A percentile compares a stretch with the other conserved stretches of the same genome.
These are phyloP conservation scores for Coracias cyanogaster DNA, from an alignment of 2,797 vertebrate species.

Conservation along the genomic window DNA sequence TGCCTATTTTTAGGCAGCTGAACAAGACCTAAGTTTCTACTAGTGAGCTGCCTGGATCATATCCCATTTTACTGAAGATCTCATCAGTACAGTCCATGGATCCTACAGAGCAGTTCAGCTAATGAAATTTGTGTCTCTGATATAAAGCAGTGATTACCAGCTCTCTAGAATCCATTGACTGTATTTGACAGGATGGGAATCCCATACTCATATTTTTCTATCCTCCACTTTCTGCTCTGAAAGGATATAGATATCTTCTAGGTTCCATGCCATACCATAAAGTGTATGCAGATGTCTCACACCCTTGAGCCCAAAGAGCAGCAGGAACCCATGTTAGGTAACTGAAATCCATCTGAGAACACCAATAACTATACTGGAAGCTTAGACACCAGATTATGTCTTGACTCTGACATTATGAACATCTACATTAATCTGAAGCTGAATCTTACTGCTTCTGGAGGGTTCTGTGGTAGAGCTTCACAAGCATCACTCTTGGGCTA, in stretches of 20 bases:
- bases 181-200: neutral
- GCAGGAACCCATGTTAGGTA: neutral
- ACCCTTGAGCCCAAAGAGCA: neutral
- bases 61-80: neutral
- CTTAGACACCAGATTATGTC: neutral
- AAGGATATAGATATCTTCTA: neutral
- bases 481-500: neutral
- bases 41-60: fast-evolving
- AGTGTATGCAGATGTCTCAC: neutral
- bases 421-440: neutral
- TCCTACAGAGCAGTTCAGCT: neutral
- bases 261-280: neutral
- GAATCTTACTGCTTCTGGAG: neutral
- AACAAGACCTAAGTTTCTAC: neutral
- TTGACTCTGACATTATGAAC: neutral
- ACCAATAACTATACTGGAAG: neutral
- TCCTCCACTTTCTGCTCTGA: neutral
- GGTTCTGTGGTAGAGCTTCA: neutral
- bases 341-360: neutral
- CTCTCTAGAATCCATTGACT: neutral
- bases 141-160: neutral
- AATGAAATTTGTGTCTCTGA: neutral
- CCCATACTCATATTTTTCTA: neutral
- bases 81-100: neutral
- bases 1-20: neutral